These are phyloP conservation scores for Cardiocondyla obscurior DNA, from an alignment of 1,140 invertebrate genomes.

Conservation along the genomic window DNA sequence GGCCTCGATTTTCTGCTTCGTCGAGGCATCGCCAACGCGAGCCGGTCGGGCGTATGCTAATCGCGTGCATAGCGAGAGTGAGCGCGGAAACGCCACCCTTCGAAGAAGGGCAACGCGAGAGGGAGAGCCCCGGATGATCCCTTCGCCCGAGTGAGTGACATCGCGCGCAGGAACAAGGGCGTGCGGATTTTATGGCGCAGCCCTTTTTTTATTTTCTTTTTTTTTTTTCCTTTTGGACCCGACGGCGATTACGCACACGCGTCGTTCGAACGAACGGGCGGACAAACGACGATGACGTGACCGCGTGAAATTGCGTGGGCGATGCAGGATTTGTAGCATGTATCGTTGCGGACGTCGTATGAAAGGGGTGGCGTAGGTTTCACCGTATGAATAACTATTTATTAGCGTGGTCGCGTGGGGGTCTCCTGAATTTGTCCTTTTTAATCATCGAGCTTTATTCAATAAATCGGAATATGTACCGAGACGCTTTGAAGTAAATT, in stretches of 20 bases:
- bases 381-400: background rate
- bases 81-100: conserved; percentile 25
- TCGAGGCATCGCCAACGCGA: conserved; percentile 25
- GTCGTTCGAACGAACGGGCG: conserved; percentile 2
- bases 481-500: background rate
- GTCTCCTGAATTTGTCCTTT: background rate
- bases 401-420: background rate
- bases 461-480: background rate
- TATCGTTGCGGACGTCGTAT: background rate
- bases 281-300: conserved; percentile 23
- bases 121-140: conserved; percentile 23
- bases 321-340: conserved; percentile 17
- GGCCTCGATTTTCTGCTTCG: conserved; percentile 45
- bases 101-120: conserved; percentile 11
- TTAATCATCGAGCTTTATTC: background rate
- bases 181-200: conserved; percentile 15
- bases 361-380: background rate
- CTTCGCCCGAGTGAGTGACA: conserved; percentile 24
- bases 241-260: conserved; percentile 24
- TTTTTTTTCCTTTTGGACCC: conserved; percentile 15
- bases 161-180: conserved; percentile 23
- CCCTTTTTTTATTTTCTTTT: conserved; percentile 13
- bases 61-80: conserved; percentile 17
- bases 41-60: conserved; percentile 35
- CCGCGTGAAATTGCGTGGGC: conserved; percentile 31